Evolutionary conservation across 1,140 invertebrate genomes (phyloP).

Genomic region (Scaptomyza graminum): DNA sequence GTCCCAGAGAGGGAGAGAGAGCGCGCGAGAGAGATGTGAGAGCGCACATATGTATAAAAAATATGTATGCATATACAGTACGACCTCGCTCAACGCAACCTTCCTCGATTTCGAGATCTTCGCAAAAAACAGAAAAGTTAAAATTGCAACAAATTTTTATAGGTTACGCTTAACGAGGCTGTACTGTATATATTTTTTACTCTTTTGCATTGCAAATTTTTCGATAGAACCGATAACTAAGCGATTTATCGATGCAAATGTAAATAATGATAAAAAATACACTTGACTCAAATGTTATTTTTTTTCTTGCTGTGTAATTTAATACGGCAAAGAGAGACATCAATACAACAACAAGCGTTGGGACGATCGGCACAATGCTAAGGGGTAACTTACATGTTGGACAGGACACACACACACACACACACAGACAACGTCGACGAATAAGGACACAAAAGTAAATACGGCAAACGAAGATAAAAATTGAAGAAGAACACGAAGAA

Average conservation of each 20-base stretch:
- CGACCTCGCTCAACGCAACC: no score
- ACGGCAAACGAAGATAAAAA: conserved; percentile 36
- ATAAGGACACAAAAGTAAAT: conserved; percentile 76
- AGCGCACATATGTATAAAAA: no score
- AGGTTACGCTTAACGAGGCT: no score
- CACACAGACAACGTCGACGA: conserved; percentile 39
- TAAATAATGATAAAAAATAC: conserved; percentile 14
- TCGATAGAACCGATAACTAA: conserved; percentile 19
- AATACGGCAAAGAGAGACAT: conserved; percentile 13
- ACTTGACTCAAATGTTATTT: conserved; percentile 26
- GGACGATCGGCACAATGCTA: conserved; percentile 39
- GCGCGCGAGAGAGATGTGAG: no score
- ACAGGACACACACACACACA: conserved; percentile 43
- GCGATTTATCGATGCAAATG: conserved; percentile 28
- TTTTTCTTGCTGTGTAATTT: conserved; percentile 35
- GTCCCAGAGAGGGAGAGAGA: conserved; percentile 2
- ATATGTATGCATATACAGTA: no score
- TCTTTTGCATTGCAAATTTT: neutral
- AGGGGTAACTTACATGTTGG: conserved; percentile 38
- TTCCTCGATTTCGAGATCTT: no score
- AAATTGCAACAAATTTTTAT: no score
- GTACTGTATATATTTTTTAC: neutral
- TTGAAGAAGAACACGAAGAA: no score
- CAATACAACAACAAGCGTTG: conserved; percentile 16
- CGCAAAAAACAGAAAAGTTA: no score